These are phyloP conservation scores for Aptenodytes patagonicus DNA, from an alignment of 2,113 vertebrate genomes.

Conservation along the genomic window DNA sequence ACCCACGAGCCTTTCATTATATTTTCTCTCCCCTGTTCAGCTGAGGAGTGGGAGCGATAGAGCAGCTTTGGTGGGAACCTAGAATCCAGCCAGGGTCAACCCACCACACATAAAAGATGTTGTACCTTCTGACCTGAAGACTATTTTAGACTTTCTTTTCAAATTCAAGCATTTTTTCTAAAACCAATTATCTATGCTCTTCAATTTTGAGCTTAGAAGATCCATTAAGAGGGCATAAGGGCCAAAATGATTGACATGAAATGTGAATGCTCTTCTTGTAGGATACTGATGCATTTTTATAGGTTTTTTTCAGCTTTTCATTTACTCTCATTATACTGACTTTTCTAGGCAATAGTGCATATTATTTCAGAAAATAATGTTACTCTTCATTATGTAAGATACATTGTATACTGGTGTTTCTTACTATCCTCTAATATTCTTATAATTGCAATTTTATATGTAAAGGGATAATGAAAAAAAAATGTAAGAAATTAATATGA, in stretches of 20 bases:
- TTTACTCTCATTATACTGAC: neutral
- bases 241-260: neutral
- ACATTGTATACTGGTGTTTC: neutral
- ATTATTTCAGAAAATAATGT: neutral
- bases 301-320: neutral
- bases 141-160: neutral
- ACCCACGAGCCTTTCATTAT: too few species aligned
- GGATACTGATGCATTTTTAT: neutral
- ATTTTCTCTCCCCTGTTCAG: neutral
- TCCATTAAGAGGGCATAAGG: neutral
- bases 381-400: neutral
- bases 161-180: neutral
- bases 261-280: neutral
- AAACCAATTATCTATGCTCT: neutral
- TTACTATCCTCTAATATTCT: neutral
- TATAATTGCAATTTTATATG: neutral
- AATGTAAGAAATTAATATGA: neutral
- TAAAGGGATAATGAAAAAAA: neutral
- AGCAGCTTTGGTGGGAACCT: neutral
- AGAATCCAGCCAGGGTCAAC: neutral
- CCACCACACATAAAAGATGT: neutral
- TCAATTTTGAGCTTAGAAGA: neutral
- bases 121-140: neutral
- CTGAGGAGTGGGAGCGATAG: neutral
- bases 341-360: neutral